Evolutionary conservation across 2,113 vertebrate genomes (phyloP), one percentile per base, ranked within the genome.

Genomic region (Microcebus griseorufus): DNA sequence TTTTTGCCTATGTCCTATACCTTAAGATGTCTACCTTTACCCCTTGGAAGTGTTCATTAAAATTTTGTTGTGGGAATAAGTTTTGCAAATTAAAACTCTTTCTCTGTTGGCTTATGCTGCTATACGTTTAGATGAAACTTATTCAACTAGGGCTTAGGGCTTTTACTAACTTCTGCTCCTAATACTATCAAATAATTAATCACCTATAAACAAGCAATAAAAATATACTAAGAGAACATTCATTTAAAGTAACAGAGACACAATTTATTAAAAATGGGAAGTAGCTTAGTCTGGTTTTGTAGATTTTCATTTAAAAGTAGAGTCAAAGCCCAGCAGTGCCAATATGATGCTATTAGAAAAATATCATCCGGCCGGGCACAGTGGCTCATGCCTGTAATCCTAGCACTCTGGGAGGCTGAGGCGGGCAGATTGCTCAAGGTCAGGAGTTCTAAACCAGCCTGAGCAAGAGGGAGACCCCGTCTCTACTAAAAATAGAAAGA

Each of bases 131-230:
- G 45, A 79, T 67, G 13, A 88, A 73, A 88, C 8, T 18, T 94
- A 51, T 4, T 79, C 25, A 84, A 58, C 32, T 64, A 22, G n/a
- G 22, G 16, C 25, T 69, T 89, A 34, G 79, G n/a, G 37, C 25
- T 82, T 78, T 70, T 11, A 70, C 75, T 92, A 79, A 76, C 39
- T 67, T 83, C 75, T 62, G 62, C 11, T 82, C 32, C 14, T 37
- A 87, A 62, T 13, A 93, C 39, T 96, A 73, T 53, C 62, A 94
- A 92, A 81, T 62, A 82, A 88, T 84, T 88, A 96, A 73, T 75
- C 37, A 93, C 60, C 9, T 83, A 67, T 81, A 81, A 80, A 93
- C 25, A 67, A 94, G 83, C 25, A 84, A 73, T 69, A 14, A 94
- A 96, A 94, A 83, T 58, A 70, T 14, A 91, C 23, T 32, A 83